These are phyloP conservation scores for Zele albiditarsus DNA, from an alignment of 2,888 invertebrate genomes.

Conservation along the genomic window DNA sequence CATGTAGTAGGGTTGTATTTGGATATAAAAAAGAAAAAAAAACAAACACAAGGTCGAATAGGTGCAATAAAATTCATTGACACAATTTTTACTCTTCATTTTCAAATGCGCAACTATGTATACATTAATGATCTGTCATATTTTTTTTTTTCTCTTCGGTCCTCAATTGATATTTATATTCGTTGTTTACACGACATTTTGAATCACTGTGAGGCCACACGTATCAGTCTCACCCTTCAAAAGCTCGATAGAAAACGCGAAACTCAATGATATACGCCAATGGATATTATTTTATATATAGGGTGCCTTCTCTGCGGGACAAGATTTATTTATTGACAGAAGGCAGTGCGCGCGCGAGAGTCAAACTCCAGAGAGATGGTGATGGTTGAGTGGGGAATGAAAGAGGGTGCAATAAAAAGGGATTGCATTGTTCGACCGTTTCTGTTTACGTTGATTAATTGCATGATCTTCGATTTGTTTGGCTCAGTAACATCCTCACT, in stretches of 20 bases:
- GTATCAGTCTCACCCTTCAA: slow-evolving; percentile 31
- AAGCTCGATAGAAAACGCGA: slow-evolving; percentile 25
- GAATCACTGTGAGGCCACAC: not conserved
- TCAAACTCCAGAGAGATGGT: slow-evolving; percentile 47
- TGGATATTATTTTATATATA: slow-evolving; percentile 8
- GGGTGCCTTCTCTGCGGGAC: slow-evolving; percentile 55
- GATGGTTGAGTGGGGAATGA: slow-evolving; percentile 12
- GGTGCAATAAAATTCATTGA: no score
- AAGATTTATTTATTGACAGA: slow-evolving; percentile 65
- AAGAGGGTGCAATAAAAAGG: slow-evolving; percentile 59
- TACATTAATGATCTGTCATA: not conserved
- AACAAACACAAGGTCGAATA: not conserved
- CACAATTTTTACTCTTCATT: no score
- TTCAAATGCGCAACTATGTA: no score
- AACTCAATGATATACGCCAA: slow-evolving; percentile 32
- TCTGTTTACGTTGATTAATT: slow-evolving; percentile 65
- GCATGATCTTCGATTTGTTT: slow-evolving; percentile 58
- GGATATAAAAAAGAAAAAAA: not conserved
- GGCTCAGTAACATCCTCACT: slow-evolving; percentile 9
- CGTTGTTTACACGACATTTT: slow-evolving; percentile 5
- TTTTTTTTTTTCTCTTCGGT: not conserved
- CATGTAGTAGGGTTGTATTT: not conserved
- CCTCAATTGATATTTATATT: slow-evolving; percentile 19
- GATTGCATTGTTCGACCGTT: slow-evolving; percentile 54
- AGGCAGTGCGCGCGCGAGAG: slow-evolving; percentile 50